Evolutionary conservation across 2,113 vertebrate species (phyloP).

Genomic region (Mesoclemmys tuberculata): DNA sequence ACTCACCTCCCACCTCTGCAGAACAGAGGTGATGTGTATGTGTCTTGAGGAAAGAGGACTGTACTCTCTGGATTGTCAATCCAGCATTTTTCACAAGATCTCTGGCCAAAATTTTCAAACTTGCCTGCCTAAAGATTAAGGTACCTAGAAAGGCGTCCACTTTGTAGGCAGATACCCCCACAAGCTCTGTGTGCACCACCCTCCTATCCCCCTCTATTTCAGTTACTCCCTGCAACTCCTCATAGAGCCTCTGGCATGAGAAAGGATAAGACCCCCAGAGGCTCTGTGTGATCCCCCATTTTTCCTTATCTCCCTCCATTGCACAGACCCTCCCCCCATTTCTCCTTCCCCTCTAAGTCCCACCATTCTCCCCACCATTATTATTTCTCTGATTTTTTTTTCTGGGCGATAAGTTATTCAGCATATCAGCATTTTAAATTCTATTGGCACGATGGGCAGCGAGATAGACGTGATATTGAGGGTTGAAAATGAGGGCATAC

Average conservation of each 20-base stretch:
- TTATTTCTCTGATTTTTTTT: too few relatives aligned
- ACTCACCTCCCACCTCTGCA: slow-evolving; percentile 5
- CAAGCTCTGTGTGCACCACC: too few relatives aligned
- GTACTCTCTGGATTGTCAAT: neutral
- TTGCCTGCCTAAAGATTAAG: neutral
- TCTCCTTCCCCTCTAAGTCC: neutral
- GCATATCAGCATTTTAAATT: too few relatives aligned
- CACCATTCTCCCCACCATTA: too few relatives aligned
- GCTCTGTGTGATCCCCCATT: neutral
- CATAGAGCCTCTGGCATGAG: neutral
- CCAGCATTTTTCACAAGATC: slow-evolving; percentile 16
- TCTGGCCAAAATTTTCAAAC: neutral
- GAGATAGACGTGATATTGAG: too few relatives aligned
- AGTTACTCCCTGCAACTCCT: neutral
- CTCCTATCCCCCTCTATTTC: neutral
- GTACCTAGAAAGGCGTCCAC: too few relatives aligned
- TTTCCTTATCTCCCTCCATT: accelerated
- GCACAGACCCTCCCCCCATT: neutral
- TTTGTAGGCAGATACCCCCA: too few relatives aligned
- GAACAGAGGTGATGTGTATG: neutral
- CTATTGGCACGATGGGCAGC: too few relatives aligned
- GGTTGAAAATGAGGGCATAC: neutral
- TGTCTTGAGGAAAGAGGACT: neutral
- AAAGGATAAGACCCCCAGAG: neutral
- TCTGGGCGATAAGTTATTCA: too few relatives aligned